Evolutionary conservation across 1,140 invertebrate genomes (phyloP).

Genomic region (Lethrus apterus): DNA sequence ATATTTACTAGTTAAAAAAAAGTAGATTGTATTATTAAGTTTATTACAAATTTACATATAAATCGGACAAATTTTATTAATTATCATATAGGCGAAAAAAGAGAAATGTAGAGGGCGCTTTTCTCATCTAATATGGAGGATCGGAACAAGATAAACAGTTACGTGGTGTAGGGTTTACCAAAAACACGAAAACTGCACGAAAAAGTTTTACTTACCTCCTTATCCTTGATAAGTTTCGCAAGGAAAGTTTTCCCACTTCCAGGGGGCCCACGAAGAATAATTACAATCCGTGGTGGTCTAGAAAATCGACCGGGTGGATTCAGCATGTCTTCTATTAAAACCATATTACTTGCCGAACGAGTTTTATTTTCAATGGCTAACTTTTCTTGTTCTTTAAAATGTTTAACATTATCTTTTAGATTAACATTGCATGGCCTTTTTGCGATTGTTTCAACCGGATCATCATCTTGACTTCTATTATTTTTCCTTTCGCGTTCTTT

Average conservation of each 20-base stretch:
- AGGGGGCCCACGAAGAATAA: slow-evolving; percentile 83
- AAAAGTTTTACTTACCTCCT: slow-evolving; percentile 39
- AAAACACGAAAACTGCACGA: too few relatives aligned
- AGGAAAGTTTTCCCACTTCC: slow-evolving; percentile 85
- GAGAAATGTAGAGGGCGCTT: too few relatives aligned
- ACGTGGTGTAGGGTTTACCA: too few relatives aligned
- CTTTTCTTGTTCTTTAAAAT: not conserved
- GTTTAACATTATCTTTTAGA: slow-evolving; percentile 2
- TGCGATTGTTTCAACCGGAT: too few relatives aligned
- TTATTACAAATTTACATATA: too few relatives aligned
- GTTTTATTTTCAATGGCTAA: slow-evolving; percentile 12
- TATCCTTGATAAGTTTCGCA: slow-evolving; percentile 79
- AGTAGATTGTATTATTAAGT: too few relatives aligned
- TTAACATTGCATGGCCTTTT: slow-evolving; percentile 3
- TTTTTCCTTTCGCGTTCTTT: not conserved
- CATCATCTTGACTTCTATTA: slow-evolving; percentile 14
- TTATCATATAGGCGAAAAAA: too few relatives aligned
- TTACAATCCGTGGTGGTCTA: slow-evolving; percentile 74
- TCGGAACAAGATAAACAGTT: too few relatives aligned
- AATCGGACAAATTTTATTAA: too few relatives aligned
- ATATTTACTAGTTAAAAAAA: too few relatives aligned
- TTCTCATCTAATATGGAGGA: too few relatives aligned
- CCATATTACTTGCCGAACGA: slow-evolving; percentile 34
- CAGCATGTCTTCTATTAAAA: slow-evolving; percentile 76
- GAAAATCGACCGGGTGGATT: slow-evolving; percentile 62